These are phyloP conservation scores for Rhimphoctona megacephalus DNA, from an alignment of 2,888 invertebrate species.

Conservation along the genomic window DNA sequence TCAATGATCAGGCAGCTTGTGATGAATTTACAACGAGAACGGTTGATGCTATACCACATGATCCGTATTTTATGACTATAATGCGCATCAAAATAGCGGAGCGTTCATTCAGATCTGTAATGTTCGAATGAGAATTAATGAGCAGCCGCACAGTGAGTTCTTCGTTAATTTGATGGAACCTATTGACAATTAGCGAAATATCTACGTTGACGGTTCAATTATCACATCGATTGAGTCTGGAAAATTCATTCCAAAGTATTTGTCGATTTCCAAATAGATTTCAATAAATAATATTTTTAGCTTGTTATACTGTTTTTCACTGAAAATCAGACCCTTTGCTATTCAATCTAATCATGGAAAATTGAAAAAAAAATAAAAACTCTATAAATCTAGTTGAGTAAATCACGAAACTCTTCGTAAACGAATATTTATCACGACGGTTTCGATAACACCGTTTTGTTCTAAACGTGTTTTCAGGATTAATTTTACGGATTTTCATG, in stretches of 20 bases:
- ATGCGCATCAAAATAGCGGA: not conserved
- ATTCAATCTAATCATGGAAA: not conserved
- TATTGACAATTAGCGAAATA: not conserved
- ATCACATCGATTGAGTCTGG: not conserved
- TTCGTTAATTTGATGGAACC: not conserved
- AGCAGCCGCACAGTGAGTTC: not conserved
- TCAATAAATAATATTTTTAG: not conserved
- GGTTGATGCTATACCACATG: not conserved
- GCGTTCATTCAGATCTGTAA: not conserved
- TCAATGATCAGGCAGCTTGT: not conserved
- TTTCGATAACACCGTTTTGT: not conserved
- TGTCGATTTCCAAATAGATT: not conserved
- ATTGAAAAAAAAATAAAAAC: not conserved
- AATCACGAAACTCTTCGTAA: not conserved
- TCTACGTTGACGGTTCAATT: not conserved
- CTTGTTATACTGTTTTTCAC: not conserved
- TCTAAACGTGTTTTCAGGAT: not conserved
- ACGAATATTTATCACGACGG: not conserved
- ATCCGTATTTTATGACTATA: not conserved
- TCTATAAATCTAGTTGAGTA: not conserved
- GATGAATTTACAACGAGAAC: not conserved
- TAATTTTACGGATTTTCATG: not conserved
- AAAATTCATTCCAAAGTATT: not conserved
- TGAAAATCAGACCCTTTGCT: not conserved
- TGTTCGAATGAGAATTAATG: not conserved